Conservation (phyloP, 2,888 invertebrate genomes). For the Morpho deidamia region DNA sequence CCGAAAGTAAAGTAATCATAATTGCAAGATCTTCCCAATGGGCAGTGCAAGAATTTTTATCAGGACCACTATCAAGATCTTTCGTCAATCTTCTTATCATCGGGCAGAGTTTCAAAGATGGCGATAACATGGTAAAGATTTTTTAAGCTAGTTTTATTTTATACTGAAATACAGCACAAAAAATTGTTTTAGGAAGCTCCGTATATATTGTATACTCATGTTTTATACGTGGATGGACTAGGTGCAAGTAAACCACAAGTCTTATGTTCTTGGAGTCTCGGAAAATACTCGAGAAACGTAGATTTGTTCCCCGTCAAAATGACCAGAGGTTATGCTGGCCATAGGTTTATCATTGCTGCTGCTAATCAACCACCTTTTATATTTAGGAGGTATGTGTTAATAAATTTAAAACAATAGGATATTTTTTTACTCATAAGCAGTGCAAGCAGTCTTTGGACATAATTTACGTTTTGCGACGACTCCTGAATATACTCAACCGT, state of each 20-base stretch:
- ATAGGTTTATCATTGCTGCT: constrained; percentile 83
- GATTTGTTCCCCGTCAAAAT: constrained; percentile 85
- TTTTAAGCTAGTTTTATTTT: not conserved
- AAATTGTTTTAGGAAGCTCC: constrained; percentile 77
- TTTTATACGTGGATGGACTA: constrained; percentile 84
- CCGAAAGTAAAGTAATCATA: constrained; percentile 80
- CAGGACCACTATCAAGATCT: constrained; percentile 78
- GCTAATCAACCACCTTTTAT: constrained; percentile 86
- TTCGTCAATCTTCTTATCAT: constrained; percentile 85
- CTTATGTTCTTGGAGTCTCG: constrained; percentile 84
- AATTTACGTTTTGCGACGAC: too few relatives aligned
- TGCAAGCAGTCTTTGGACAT: too few relatives aligned
- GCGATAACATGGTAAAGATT: constrained; percentile 56
- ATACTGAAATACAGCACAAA: not conserved
- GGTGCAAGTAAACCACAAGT: constrained; percentile 83
- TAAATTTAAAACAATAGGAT: too few relatives aligned
- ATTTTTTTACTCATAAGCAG: too few relatives aligned
- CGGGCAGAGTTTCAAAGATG: constrained; percentile 80
- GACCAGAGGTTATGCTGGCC: constrained; percentile 83
- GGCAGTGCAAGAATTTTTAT: constrained; percentile 85
- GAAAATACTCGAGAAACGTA: constrained; percentile 79
- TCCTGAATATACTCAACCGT: too few relatives aligned
- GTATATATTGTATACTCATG: constrained; percentile 86
- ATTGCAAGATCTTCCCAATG: constrained; percentile 85
- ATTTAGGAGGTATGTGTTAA: constrained; percentile 74